phyloP scores from a whole-genome alignment of 1,140 invertebrate genomes.

The Bombus sylvicola region DNA sequence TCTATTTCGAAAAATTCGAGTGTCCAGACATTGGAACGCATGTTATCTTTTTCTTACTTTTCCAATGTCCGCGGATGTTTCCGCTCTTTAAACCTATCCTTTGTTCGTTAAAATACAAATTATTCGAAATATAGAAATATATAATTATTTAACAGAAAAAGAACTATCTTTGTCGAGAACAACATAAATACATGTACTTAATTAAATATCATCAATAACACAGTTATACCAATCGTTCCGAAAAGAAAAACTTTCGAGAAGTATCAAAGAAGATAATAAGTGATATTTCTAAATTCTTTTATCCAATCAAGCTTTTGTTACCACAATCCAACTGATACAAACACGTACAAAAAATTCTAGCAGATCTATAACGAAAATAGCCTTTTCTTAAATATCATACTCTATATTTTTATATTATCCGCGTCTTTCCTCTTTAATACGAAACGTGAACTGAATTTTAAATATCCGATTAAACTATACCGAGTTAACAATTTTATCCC shows the following conservation, averaged over 20 bases:
- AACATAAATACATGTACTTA: constrained; percentile 44
- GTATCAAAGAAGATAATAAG: neutral
- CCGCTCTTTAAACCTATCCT: constrained; percentile 14
- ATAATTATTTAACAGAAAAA: constrained; percentile 30
- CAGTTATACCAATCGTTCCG: neutral
- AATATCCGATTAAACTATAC: neutral
- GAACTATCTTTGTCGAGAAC: neutral
- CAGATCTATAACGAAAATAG: neutral
- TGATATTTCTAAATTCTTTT: neutral
- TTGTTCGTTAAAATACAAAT: constrained; percentile 10
- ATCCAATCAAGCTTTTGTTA: neutral
- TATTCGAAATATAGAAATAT: constrained; percentile 35
- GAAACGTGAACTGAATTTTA: neutral
- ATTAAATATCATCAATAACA: constrained; percentile 27
- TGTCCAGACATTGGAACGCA: neutral
- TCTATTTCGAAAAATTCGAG: constrained; percentile 9
- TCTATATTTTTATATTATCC: neutral
- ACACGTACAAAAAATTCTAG: neutral
- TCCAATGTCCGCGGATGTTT: neutral
- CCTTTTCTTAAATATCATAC: neutral
- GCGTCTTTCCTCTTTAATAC: neutral
- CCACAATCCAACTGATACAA: neutral
- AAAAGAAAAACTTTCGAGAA: neutral
- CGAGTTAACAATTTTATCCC: neutral
- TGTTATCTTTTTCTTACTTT: neutral